A percentile compares a stretch with the other conserved stretches of the same genome.
Evolutionary conservation across 2,888 invertebrate species (phyloP).

Genomic region (Palloptera scutellata): DNA sequence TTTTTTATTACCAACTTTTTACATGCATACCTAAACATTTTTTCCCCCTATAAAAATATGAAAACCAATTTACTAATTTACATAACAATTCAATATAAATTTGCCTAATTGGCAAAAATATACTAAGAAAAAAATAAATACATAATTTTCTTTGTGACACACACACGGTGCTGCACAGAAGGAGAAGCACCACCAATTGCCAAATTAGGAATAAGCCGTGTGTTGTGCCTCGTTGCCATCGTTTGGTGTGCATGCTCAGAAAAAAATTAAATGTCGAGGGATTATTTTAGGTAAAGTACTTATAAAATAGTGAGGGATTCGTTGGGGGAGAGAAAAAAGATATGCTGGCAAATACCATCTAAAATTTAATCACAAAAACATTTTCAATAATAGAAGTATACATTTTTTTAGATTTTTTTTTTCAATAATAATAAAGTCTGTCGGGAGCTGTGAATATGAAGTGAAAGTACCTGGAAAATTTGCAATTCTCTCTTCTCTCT

Average conservation of each 20-base stretch:
- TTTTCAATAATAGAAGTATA: too few relatives aligned
- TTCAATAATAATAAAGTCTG: too few relatives aligned
- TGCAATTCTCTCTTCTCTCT: too few relatives aligned
- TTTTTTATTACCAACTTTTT: too few relatives aligned
- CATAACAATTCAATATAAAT: constrained; percentile 15
- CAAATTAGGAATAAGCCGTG: not conserved
- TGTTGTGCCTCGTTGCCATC: not conserved
- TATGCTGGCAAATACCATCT: too few relatives aligned
- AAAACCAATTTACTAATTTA: constrained; percentile 8
- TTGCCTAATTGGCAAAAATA: constrained; percentile 13
- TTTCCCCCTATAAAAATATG: too few relatives aligned
- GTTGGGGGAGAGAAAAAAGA: not conserved
- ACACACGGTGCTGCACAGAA: not conserved
- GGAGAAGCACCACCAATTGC: not conserved
- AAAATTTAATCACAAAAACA: too few relatives aligned
- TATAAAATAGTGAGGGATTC: not conserved
- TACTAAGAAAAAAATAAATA: too few relatives aligned
- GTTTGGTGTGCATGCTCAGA: not conserved
- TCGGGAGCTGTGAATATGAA: too few relatives aligned
- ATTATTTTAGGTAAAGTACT: not conserved
- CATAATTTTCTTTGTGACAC: constrained; percentile 15
- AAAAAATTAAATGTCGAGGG: not conserved
- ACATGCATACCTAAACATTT: too few relatives aligned
- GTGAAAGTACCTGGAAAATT: too few relatives aligned
- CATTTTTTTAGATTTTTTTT: too few relatives aligned